Evolutionary conservation across 1,140 invertebrate genomes (phyloP), one percentile per base, ranked within the genome.

Genomic region (Drosophila oshimai): DNA sequence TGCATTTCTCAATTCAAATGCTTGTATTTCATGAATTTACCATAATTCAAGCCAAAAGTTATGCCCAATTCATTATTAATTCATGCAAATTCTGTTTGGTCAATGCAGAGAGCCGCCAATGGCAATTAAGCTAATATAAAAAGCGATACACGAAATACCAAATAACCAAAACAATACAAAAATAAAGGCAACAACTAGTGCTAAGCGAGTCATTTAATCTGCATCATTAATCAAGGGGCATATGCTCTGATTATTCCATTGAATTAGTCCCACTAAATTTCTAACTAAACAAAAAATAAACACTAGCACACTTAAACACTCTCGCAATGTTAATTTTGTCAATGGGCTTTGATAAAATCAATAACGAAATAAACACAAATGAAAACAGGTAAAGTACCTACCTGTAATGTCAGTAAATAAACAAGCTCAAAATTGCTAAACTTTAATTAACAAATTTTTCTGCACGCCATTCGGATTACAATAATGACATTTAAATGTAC

Each of bases 161-260:
- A 62, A 65, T 22, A 57, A 55, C 20, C 22, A 55, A 33, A 18
- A 28, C 28, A 28, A 49, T 22, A 20, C 36, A 44, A 28, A 69
- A 69, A 47, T 31, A 9, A 9, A 58, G 57, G 54, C 39, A 37
- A 54, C 55, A 69, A 26, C 65, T 22, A 33, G 45, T 54, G 54
- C 22, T 46, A 68, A 61, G 46, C 54, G 69, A 74, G 53, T 44
- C 29, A 64, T 83, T 68, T 76, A 83, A 81, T 83, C 73, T 83
- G 73, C 78, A 72, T 81, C 72, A 83, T 83, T 81, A 73, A 81
- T 81, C 78, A 76, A 76, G 54, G 47, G 41, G 47, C 65, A 77
- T 54, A 62, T 50, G 74, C 55, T 69, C 53, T 69, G 80, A 73
- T 81, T 83, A 77, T 76, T 33, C 54, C 44, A 57, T 53, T 57